These are phyloP conservation scores for Gyrodactylus bullatarudis DNA, from an alignment of 1,140 invertebrate species.

Conservation along the genomic window DNA sequence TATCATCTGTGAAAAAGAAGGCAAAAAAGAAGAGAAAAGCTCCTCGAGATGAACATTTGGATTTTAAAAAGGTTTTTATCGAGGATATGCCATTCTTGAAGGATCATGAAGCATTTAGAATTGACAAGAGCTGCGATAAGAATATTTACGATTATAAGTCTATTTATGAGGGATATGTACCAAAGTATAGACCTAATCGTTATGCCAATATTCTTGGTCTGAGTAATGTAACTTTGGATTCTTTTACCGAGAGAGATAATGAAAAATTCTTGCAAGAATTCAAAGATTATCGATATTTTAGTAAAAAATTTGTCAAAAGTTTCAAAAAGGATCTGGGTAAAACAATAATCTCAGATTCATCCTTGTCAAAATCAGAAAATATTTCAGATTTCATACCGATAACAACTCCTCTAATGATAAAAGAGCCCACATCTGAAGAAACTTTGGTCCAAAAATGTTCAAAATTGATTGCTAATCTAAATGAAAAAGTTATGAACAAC, in stretches of 20 bases:
- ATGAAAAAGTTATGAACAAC: background rate
- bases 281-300: background rate
- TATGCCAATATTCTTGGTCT: background rate
- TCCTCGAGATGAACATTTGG: background rate
- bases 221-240: background rate
- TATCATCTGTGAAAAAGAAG: background rate
- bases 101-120: constrained; percentile 15
- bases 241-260: too few relatives aligned
- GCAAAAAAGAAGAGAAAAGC: background rate
- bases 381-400: background rate
- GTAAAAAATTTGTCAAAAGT: background rate
- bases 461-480: background rate
- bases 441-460: background rate
- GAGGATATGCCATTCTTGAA: constrained; percentile 13
- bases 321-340: background rate
- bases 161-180: constrained; percentile 15
- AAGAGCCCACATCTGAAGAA: background rate
- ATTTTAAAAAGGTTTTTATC: constrained; percentile 13
- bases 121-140: constrained; percentile 14
- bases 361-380: background rate
- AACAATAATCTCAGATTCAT: background rate
- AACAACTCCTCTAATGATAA: background rate
- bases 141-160: constrained; percentile 15
- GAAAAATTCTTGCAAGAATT: background rate
- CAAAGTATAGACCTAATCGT: constrained; percentile 12